Evolutionary conservation across 2,888 invertebrate species (phyloP), one percentile per base, ranked within the genome.

Genomic region (Thereva nobilitata): DNA sequence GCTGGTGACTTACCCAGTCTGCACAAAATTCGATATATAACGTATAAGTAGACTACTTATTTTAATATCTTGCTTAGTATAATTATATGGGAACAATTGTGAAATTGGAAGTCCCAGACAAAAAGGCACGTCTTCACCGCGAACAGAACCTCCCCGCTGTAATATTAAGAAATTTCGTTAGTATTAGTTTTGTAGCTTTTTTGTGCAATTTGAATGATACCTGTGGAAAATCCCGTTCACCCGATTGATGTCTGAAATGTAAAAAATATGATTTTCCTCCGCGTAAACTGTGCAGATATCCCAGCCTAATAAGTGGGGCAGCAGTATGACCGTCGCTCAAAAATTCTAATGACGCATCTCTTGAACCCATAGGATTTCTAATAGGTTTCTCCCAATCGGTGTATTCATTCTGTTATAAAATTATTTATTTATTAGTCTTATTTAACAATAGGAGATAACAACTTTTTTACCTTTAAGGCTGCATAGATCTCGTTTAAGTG

Each of bases 401-500:
- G 82, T 97, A 97, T 81, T 97, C 95, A 80, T 97, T 96, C 81
- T 91, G 85, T 42, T 70, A 71, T 12, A 41, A 45, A 42, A 68
- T 9, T 55, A 42, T 35, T n/a, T 35, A 49, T 41, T 34, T 35
- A n/a, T n/a, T 34, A 57, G 8, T 12, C 9, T n/a, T 34, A 45
- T 23, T 34, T 57, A 12, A 44, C 45, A 45, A 34, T 45, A 34
- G 12, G 5, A 8, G 35, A 57, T 35, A 5, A 5, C 37, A n/a
- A 49, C 23, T 49, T 9, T 6, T 5, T 72, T 59, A 81, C 81
- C 79, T 85, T 85, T 74, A 97, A 85, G 64, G 96, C 95, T 63
- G 95, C 94, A 81, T 93, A 93, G 77, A 94, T 94, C 84, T 97
- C 96, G 82, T 94, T 95, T 74, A 96, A 86, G 82, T 97, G 97